These are phyloP conservation scores for Cyclophora albipunctata DNA, from an alignment of 2,888 invertebrate genomes.

Conservation along the genomic window DNA sequence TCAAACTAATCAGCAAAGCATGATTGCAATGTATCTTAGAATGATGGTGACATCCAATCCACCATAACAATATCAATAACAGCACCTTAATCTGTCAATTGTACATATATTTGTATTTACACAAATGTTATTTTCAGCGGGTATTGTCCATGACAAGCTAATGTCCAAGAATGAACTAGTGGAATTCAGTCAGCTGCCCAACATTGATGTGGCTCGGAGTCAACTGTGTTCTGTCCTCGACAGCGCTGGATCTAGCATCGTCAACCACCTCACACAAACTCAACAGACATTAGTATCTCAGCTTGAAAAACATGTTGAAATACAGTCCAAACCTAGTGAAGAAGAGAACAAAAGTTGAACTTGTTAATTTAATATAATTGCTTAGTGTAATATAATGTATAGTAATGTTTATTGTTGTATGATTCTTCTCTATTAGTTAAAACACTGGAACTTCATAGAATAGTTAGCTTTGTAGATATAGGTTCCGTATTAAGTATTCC, in stretches of 20 bases:
- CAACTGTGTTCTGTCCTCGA: conserved; percentile 82
- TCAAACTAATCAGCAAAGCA: too few species aligned
- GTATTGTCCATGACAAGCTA: conserved; percentile 81
- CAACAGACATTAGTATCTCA: conserved; percentile 81
- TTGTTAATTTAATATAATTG: conserved; percentile 9
- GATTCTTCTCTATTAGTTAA: conserved; percentile 5
- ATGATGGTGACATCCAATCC: too few species aligned
- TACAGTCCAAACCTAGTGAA: conserved; percentile 27
- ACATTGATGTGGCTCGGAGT: conserved; percentile 78
- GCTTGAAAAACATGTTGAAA: conserved; percentile 76
- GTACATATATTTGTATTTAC: conserved; percentile 10
- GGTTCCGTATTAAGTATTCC: too few species aligned
- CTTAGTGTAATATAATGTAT: conserved; percentile 21
- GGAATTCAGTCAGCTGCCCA: conserved; percentile 78
- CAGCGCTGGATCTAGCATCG: conserved; percentile 78
- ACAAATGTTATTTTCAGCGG: conserved; percentile 68
- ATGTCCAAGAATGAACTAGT: conserved; percentile 81
- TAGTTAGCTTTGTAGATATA: too few species aligned
- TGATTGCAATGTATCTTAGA: too few species aligned
- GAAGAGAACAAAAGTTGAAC: conserved; percentile 24
- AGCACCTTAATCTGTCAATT: too few species aligned
- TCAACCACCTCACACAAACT: conserved; percentile 79
- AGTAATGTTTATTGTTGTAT: conserved; percentile 14
- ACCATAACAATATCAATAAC: too few species aligned
- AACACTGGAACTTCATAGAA: background rate